phyloP scores from a whole-genome alignment of 1,140 invertebrate genomes.

The Drosophila quadrilineata region DNA sequence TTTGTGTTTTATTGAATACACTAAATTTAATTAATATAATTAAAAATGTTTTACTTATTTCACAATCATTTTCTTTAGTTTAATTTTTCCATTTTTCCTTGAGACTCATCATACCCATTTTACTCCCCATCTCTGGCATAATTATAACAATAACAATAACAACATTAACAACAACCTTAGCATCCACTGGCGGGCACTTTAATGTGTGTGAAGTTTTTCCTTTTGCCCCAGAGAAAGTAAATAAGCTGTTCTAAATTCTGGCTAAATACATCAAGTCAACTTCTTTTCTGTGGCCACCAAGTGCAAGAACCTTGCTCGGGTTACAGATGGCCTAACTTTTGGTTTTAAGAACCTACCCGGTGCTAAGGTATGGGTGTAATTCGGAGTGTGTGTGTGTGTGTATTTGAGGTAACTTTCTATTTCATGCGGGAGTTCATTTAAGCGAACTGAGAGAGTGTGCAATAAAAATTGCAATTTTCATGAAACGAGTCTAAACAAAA shows the following conservation, averaged over 20 bases:
- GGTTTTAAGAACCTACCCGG: constrained; percentile 50
- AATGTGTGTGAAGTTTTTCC: constrained; percentile 59
- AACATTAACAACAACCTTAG: constrained; percentile 28
- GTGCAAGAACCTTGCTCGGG: constrained; percentile 30
- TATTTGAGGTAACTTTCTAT: constrained; percentile 54
- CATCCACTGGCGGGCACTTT: constrained; percentile 4
- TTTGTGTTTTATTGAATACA: too few species aligned
- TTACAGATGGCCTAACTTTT: constrained; percentile 56
- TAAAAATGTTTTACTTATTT: too few species aligned
- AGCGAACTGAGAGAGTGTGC: constrained; percentile 42
- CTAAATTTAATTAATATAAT: too few species aligned
- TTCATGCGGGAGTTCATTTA: constrained; percentile 58
- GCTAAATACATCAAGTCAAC: constrained; percentile 40
- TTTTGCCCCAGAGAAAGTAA: constrained; percentile 54
- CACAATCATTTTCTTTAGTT: too few species aligned
- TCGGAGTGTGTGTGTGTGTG: neutral
- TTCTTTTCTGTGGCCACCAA: neutral
- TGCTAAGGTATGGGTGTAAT: neutral
- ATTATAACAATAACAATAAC: neutral
- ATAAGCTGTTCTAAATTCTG: constrained; percentile 55
- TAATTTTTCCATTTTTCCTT: too few species aligned
- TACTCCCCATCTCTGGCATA: too few species aligned
- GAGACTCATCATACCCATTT: too few species aligned
- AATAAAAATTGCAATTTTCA: constrained; percentile 72
- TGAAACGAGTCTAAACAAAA: constrained; percentile 50